phyloP scores from a whole-genome alignment of 2,113 vertebrate species.

The Puffinus mauretanicus region DNA sequence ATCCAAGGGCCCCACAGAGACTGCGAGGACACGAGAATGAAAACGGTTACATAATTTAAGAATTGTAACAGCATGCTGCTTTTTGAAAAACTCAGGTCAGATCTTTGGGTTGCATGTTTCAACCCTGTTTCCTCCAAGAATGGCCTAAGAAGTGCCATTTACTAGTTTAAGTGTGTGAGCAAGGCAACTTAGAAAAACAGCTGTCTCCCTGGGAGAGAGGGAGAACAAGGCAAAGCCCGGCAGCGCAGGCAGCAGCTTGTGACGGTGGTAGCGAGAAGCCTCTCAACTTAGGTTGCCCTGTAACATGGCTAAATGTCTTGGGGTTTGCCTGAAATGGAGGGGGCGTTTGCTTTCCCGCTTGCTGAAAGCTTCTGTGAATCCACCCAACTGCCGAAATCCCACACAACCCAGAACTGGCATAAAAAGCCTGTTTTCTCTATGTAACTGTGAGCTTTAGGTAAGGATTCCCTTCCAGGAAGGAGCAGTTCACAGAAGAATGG shows the following conservation, averaged over 20 bases:
- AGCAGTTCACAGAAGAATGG: neutral
- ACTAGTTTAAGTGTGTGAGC: neutral
- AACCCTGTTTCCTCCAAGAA: neutral
- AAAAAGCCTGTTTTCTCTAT: neutral
- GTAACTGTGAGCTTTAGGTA: neutral
- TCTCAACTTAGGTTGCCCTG: neutral
- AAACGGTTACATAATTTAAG: fast-evolving
- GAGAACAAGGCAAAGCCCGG: neutral
- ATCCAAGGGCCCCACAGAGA: neutral
- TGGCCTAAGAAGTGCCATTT: neutral
- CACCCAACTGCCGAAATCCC: neutral
- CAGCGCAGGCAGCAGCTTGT: neutral
- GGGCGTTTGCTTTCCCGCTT: neutral
- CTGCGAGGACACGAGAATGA: neutral
- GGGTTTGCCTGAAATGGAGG: neutral
- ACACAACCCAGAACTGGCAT: neutral
- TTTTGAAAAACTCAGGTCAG: neutral
- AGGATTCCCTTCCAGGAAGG: neutral
- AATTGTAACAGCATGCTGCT: fast-evolving
- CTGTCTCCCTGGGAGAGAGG: neutral
- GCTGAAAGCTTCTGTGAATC: neutral
- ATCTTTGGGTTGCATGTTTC: neutral
- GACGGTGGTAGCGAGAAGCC: fast-evolving
- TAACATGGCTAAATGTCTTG: neutral
- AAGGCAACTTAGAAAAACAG: neutral